These are phyloP conservation scores for Dicrurus megarhynchus DNA, from an alignment of 2,113 vertebrate species.

Conservation along the genomic window DNA sequence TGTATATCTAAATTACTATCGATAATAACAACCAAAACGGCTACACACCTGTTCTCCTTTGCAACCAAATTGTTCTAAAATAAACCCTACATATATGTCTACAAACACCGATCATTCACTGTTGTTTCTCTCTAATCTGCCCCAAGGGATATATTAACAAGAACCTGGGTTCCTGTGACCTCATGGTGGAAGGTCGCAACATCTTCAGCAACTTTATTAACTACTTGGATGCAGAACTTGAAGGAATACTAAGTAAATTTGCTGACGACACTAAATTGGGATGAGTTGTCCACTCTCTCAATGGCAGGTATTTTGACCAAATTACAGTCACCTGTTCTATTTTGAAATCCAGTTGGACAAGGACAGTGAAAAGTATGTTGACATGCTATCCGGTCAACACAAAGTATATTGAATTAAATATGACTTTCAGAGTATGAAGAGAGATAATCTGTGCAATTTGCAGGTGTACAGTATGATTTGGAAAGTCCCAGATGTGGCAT, in stretches of 20 bases:
- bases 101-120: rapidly evolving
- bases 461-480: background rate
- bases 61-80: background rate
- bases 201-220: background rate
- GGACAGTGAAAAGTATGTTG: background rate
- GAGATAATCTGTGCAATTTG: background rate
- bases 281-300: rapidly evolving
- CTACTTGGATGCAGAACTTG: background rate
- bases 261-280: background rate
- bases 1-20: background rate
- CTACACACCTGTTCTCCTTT: background rate
- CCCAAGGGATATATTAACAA: background rate
- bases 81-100: background rate
- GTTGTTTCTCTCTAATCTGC: background rate
- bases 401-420: conserved; percentile 20
- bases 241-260: background rate
- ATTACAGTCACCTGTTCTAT: background rate
- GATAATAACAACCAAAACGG: background rate
- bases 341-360: background rate
- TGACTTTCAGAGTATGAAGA: background rate
- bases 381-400: background rate
- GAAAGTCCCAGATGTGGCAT: background rate
- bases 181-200: rapidly evolving
- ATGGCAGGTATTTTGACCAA: background rate
- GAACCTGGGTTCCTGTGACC: background rate